These are phyloP conservation scores for Calonectris borealis DNA, from an alignment of 2,113 vertebrate genomes.

Conservation along the genomic window DNA sequence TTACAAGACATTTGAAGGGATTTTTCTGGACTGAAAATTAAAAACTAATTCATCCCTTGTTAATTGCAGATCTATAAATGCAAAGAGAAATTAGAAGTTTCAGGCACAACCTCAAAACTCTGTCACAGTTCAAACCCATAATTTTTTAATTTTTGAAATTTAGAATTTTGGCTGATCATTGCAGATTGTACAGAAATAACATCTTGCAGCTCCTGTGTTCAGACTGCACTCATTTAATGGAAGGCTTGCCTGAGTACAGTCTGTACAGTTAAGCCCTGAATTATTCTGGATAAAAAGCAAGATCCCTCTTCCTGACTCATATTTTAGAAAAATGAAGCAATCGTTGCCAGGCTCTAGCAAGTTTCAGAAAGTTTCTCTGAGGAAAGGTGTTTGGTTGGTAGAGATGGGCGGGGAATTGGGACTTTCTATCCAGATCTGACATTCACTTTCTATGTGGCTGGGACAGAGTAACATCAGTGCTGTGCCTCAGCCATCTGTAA, in stretches of 20 bases:
- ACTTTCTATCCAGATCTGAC: neutral
- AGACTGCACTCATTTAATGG: neutral
- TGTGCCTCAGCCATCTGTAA: neutral
- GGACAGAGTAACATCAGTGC: neutral
- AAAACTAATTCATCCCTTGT: neutral
- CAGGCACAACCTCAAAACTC: neutral
- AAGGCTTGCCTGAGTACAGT: neutral
- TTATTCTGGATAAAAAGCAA: neutral
- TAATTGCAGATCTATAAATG: neutral
- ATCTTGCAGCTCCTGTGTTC: neutral
- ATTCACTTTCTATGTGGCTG: neutral
- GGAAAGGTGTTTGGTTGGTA: neutral
- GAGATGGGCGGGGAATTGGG: neutral
- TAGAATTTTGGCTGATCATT: neutral
- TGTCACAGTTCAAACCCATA: neutral
- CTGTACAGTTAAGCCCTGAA: slow-evolving; percentile 5
- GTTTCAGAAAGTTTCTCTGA: neutral
- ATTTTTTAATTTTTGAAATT: neutral
- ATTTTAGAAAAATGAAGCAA: neutral
- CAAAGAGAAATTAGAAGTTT: neutral
- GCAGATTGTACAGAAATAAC: neutral
- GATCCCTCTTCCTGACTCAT: neutral
- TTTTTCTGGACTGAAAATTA: neutral
- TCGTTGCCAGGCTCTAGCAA: neutral
- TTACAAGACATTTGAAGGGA: neutral